Evolutionary conservation across 2,797 vertebrate genomes (phyloP).

Genomic region (Margarornis squamiger): DNA sequence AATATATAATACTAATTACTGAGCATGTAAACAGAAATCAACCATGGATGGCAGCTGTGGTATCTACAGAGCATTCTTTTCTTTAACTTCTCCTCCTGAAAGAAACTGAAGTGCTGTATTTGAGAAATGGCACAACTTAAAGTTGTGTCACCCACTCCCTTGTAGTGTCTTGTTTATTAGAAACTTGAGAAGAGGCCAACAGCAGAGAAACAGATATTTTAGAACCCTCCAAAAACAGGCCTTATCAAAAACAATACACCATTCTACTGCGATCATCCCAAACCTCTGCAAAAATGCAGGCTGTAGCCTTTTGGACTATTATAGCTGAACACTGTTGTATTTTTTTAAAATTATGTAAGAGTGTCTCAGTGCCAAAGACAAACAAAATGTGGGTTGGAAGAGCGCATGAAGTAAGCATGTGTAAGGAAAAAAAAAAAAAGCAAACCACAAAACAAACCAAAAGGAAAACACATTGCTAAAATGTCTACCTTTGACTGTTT

Average conservation of each 20-base stretch:
- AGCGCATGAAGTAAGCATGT: neutral
- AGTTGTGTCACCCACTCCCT: neutral
- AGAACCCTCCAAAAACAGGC: neutral
- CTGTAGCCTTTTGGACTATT: slow-evolving; percentile 12
- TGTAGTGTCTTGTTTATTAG: neutral
- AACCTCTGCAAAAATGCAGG: slow-evolving; percentile 42
- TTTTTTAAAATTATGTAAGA: slow-evolving; percentile 51
- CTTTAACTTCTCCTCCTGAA: neutral
- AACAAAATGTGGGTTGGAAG: slow-evolving; percentile 39
- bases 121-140: neutral
- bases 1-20: neutral
- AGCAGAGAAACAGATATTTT: slow-evolving; percentile 17
- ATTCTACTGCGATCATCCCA: slow-evolving; percentile 14
- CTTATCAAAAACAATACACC: slow-evolving; percentile 32
- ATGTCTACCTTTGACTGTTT: neutral
- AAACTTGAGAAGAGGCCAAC: slow-evolving; percentile 32
- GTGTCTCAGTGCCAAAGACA: neutral
- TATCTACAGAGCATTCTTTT: neutral
- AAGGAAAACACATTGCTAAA: neutral
- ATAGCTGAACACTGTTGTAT: slow-evolving; percentile 1
- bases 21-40: neutral
- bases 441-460: neutral
- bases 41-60: neutral
- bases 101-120: neutral
- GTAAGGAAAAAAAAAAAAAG: neutral